Percentiles rank a stretch among this genome's conserved stretches.
These are phyloP conservation scores for Elymnias hypermnestra DNA, from an alignment of 1,140 invertebrate species.

Conservation along the genomic window DNA sequence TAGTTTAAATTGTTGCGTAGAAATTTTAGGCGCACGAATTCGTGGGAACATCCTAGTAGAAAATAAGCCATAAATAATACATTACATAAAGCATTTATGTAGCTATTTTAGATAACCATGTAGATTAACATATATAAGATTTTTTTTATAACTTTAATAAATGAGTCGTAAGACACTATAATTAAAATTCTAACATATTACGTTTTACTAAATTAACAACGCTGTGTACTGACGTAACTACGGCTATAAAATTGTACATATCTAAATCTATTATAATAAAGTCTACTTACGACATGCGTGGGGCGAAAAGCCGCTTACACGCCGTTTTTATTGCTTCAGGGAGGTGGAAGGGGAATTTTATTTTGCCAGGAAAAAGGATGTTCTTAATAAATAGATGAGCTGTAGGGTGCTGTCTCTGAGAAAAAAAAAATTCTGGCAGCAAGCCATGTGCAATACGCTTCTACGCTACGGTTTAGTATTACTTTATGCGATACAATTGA, in stretches of 20 bases:
- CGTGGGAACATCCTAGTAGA: too few relatives aligned
- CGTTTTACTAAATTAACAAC: too few relatives aligned
- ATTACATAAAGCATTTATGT: too few relatives aligned
- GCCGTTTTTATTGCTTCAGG: constrained; percentile 20
- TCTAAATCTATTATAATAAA: constrained; percentile 9
- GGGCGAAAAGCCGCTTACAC: constrained; percentile 17
- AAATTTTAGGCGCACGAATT: too few relatives aligned
- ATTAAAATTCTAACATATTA: too few relatives aligned
- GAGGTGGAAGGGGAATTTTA: constrained; percentile 20
- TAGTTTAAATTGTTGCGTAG: too few relatives aligned
- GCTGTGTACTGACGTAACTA: background rate
- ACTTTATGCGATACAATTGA: constrained; percentile 4
- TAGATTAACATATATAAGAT: too few relatives aligned
- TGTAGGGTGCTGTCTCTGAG: constrained; percentile 24
- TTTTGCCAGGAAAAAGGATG: constrained; percentile 19
- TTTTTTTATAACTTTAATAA: too few relatives aligned
- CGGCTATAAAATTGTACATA: background rate
- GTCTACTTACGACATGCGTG: constrained; percentile 13
- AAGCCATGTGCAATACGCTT: constrained; percentile 24
- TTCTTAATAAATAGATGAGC: constrained; percentile 29
- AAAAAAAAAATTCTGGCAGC: constrained; percentile 34
- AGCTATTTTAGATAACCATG: too few relatives aligned
- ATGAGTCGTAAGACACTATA: too few relatives aligned
- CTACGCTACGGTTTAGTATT: constrained; percentile 14
- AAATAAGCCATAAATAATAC: too few relatives aligned